Percentiles rank a stretch among this genome's conserved stretches.
phyloP scores from a whole-genome alignment of 2,113 vertebrate species.

The Excalfactoria chinensis region DNA sequence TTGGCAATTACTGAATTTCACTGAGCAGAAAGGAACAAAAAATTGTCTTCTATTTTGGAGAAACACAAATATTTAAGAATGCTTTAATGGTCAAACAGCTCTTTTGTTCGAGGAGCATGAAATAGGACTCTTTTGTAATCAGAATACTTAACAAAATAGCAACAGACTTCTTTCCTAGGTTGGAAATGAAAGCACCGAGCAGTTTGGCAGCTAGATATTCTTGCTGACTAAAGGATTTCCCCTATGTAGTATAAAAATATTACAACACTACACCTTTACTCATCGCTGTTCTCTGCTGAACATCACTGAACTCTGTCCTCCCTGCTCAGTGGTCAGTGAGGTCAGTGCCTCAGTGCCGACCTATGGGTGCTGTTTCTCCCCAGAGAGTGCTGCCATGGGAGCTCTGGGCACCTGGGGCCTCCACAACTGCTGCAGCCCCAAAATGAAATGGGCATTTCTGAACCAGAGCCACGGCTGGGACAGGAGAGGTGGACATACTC shows the following conservation, averaged over 20 bases:
- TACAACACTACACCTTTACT: not conserved
- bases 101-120: not conserved
- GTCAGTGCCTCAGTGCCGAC: not conserved
- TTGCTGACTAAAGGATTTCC: conserved; percentile 27
- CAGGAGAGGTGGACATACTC: rapidly evolving
- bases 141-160: not conserved
- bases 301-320: not conserved
- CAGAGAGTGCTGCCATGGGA: rapidly evolving
- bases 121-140: not conserved
- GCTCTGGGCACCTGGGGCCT: not conserved
- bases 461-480: not conserved
- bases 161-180: not conserved
- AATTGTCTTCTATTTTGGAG: not conserved
- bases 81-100: not conserved
- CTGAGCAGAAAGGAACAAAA: not conserved
- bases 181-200: not conserved
- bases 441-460: rapidly evolving
- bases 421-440: not conserved
- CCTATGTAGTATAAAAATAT: rapidly evolving
- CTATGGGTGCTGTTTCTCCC: not conserved
- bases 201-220: not conserved
- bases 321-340: not conserved
- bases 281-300: not conserved
- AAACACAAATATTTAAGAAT: not conserved
- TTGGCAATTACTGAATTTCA: conserved; percentile 9